Evolutionary conservation across 2,797 vertebrate species (phyloP).

Genomic region (Lagodon rhomboides): DNA sequence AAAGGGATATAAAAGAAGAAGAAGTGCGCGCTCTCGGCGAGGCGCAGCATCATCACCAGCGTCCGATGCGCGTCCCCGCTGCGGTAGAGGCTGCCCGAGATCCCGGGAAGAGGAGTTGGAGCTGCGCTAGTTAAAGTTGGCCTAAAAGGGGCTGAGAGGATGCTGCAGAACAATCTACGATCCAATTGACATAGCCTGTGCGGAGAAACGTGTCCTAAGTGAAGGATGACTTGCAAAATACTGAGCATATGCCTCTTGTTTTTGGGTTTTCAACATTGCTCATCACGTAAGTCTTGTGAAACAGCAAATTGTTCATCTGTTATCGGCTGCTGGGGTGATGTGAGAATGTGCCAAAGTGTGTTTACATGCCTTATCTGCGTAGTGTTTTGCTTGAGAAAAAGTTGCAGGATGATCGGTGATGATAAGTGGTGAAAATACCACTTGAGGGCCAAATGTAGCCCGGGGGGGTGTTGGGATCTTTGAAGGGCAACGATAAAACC

Average conservation of each 20-base stretch:
- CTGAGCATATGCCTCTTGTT: constrained; percentile 85
- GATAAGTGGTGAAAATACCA: constrained; percentile 43
- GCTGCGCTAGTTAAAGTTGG: constrained; percentile 85
- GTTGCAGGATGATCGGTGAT: constrained; percentile 46
- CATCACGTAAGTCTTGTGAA: constrained; percentile 86
- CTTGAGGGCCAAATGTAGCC: constrained; percentile 55
- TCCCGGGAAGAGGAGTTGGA: constrained; percentile 86
- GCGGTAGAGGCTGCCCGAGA: constrained; percentile 79
- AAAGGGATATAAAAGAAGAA: constrained; percentile 55
- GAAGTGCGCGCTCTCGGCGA: constrained; percentile 82
- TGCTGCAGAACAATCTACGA: constrained; percentile 74
- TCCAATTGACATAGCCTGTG: constrained; percentile 67
- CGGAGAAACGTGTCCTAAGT: constrained; percentile 73
- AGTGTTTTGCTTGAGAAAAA: constrained; percentile 52
- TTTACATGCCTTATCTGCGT: constrained; percentile 24
- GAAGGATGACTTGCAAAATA: constrained; percentile 86
- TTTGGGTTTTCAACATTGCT: constrained; percentile 84
- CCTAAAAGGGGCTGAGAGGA: constrained; percentile 74
- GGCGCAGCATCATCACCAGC: constrained; percentile 83
- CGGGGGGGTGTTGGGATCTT: constrained; percentile 51
- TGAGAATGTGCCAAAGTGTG: constrained; percentile 42
- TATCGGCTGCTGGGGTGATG: constrained; percentile 33
- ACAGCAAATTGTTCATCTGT: constrained; percentile 66
- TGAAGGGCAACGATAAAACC: constrained; percentile 71
- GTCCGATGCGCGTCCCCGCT: constrained; percentile 82